phyloP scores from a whole-genome alignment of 2,113 vertebrate genomes.

The Charadrius vociferus region DNA sequence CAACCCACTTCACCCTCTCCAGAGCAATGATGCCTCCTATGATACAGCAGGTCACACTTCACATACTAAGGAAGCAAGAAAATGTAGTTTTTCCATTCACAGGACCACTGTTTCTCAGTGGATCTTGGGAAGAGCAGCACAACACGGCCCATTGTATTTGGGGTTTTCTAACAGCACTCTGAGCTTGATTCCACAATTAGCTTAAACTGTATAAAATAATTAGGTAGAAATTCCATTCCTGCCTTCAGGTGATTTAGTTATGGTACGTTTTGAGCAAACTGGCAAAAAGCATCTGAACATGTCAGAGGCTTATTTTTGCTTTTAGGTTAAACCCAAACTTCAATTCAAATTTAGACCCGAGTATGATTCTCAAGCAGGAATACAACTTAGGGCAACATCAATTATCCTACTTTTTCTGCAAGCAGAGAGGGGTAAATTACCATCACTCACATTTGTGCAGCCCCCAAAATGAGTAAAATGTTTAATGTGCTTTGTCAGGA shows the following conservation, averaged over 20 bases:
- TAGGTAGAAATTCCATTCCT: background rate
- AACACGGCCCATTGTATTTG: background rate
- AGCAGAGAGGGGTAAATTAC: background rate
- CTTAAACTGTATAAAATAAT: background rate
- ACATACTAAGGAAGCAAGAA: background rate
- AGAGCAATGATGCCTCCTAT: background rate
- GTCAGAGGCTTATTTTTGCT: background rate
- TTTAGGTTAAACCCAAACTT: background rate
- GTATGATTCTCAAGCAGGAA: background rate
- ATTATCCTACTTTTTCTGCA: background rate
- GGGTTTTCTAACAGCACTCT: background rate
- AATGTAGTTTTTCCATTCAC: background rate
- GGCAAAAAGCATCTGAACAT: background rate
- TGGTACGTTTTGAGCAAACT: background rate
- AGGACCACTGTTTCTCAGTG: background rate
- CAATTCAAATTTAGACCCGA: background rate
- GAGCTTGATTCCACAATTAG: background rate
- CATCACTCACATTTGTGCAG: background rate
- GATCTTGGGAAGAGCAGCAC: background rate
- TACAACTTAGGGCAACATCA: background rate
- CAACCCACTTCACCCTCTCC: background rate
- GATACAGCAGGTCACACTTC: background rate
- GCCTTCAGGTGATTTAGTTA: background rate
- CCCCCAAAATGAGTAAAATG: background rate
- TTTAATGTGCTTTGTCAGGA: background rate